Evolutionary conservation across 2,888 invertebrate genomes (phyloP).

Genomic region (Aquatica leii): DNA sequence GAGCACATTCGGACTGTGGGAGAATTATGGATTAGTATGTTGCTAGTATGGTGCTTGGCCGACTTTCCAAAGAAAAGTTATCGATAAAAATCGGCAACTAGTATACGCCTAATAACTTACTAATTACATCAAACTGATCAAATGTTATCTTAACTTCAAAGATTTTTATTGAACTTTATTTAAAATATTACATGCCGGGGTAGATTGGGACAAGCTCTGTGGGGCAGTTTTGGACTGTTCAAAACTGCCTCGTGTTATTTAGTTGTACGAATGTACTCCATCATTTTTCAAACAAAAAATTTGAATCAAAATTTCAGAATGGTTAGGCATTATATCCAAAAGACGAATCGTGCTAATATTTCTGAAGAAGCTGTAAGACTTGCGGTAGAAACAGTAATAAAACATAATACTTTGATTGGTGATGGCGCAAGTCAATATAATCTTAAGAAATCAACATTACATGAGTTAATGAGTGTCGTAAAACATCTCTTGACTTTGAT

Average conservation of each 20-base stretch:
- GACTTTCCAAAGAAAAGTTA: conserved; percentile 2
- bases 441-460: conserved; percentile 13
- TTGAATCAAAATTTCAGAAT: conserved; percentile 14
- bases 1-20: too few species aligned
- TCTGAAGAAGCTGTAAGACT: conserved; percentile 4
- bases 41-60: conserved; percentile 2
- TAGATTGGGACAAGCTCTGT: too few species aligned
- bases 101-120: conserved; percentile 5
- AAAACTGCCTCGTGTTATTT: conserved; percentile 13
- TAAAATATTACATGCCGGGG: conserved; percentile 12
- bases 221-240: too few species aligned
- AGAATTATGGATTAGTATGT: not conserved
- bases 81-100: conserved; percentile 8
- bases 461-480: conserved; percentile 9
- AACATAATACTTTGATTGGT: conserved; percentile 7
- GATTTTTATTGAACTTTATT: conserved; percentile 2
- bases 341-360: conserved; percentile 11
- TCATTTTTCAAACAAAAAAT: conserved; percentile 10
- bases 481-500: conserved; percentile 10
- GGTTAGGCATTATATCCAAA: conserved; percentile 12
- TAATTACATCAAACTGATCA: conserved; percentile 6
- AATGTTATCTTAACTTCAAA: conserved; percentile 11
- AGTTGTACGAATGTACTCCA: conserved; percentile 11
- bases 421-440: conserved; percentile 4
- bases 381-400: conserved; percentile 6